A percentile compares a stretch with the other conserved stretches of the same genome.
Evolutionary conservation across 1,140 invertebrate species (phyloP).

Genomic region (Maniola jurtina): DNA sequence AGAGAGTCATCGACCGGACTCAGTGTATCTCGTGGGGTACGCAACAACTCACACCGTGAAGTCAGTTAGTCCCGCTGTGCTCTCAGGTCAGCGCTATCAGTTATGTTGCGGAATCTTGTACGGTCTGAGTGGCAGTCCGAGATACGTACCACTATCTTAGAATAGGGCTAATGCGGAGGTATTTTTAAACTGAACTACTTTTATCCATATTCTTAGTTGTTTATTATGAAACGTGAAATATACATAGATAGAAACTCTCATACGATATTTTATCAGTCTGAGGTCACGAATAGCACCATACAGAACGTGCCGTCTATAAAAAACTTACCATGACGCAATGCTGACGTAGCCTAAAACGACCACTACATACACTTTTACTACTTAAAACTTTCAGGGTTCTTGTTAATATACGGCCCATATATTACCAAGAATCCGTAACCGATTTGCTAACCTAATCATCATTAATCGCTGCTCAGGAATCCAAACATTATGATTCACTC

Average conservation of each 20-base stretch:
- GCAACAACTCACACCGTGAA: conserved; percentile 10
- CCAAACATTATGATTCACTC: too few relatives aligned
- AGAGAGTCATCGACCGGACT: conserved; percentile 65
- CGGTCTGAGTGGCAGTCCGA: not conserved
- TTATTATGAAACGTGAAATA: not conserved
- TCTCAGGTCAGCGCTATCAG: not conserved
- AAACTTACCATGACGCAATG: not conserved
- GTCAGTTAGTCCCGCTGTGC: not conserved
- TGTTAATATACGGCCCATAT: too few relatives aligned
- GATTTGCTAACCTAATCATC: too few relatives aligned
- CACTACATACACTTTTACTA: too few relatives aligned
- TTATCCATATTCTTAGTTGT: not conserved
- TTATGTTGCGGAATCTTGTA: not conserved
- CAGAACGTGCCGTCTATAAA: not conserved
- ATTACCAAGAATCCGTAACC: too few relatives aligned
- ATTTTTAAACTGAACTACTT: not conserved
- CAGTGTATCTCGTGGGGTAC: conserved; percentile 22
- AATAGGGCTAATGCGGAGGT: not conserved
- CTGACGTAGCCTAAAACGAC: not conserved
- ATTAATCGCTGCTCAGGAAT: too few relatives aligned
- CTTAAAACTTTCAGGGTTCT: too few relatives aligned
- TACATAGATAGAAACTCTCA: not conserved
- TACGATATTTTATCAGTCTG: not conserved
- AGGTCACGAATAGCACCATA: not conserved
- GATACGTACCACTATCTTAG: not conserved